Base-by-base conservation (phyloP, 2,113 vertebrate species). In the Halichoerus grypus region DNA sequence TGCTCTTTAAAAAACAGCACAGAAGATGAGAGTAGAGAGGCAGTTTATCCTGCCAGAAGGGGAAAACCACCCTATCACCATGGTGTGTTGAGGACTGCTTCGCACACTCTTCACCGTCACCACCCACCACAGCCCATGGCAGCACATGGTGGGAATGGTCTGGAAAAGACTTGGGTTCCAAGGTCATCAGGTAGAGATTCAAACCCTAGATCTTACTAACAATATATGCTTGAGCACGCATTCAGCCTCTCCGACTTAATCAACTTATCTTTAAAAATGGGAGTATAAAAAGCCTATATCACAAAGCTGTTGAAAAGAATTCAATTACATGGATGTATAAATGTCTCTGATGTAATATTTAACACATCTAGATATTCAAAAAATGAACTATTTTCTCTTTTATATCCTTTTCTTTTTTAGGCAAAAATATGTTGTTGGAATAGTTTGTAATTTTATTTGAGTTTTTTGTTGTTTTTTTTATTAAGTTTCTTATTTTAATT, bases 341-440 rank as follows among this genome's bases (percentile, higher is more conserved):
- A 92, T 53, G 74, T 82, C 91, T 95, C 88, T 59, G 33, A 15
- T 21, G 21, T 53, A 74, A 81, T 65, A 61, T 51, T 88, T 71
- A 90, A 55, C 42, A 85, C 85, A 53, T 59, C 19, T 76, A 72
- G 46, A 72, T 80, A 33, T 67, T 92, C 55, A 65, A 88, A 95
- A 57, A 15, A 28, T 53, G 21, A 42, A 69, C 46, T 14, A 46
- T 13, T 77, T 31, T 79, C 19, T 87, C 67, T 82, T 76, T 91
- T 69, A 46, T 55, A 42, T 26, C 36, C 42, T 85, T 96, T 97
- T 19, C 61, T 49, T 93, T 97, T 84, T 94, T 65, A 93, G 63
- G 94, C 36, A 71, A 88, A 95, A 93, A 33, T 53, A 46, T 42
- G 12, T 59, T 39, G 1, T 55, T 18, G 46, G 13, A 31, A 15